Conservation (phyloP, 2,888 invertebrate genomes). For the Girardia tigrina region DNA sequence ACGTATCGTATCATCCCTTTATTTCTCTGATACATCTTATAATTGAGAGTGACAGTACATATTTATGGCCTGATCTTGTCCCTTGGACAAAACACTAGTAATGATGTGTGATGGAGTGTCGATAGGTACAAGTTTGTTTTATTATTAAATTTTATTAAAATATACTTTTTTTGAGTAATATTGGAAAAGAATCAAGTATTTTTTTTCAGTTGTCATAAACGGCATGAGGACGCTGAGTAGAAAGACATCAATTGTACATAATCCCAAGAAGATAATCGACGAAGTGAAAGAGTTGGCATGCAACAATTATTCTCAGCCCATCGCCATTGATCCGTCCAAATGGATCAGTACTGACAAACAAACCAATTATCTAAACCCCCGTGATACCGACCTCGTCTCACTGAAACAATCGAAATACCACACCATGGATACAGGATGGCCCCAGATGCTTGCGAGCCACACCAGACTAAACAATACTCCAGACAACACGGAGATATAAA, state of each 20-base stretch:
- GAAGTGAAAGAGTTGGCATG: conserved; percentile 3
- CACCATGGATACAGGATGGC: not conserved
- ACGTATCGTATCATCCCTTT: too few species aligned
- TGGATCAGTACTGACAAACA: not conserved
- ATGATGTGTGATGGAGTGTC: too few species aligned
- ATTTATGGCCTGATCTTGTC: too few species aligned
- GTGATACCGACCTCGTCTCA: not conserved
- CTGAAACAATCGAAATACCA: not conserved
- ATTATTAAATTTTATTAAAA: too few species aligned
- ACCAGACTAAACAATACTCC: not conserved
- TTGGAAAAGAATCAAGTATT: too few species aligned
- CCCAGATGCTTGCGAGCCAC: not conserved
- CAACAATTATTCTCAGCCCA: not conserved
- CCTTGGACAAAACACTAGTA: too few species aligned
- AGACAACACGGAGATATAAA: conserved; percentile 6
- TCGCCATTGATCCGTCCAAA: not conserved
- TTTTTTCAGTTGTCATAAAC: conserved; percentile 24
- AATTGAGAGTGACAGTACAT: too few species aligned
- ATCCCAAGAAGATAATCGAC: conserved; percentile 5
- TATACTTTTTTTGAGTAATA: too few species aligned
- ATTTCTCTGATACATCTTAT: too few species aligned
- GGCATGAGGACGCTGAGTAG: conserved; percentile 25
- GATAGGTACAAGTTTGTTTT: too few species aligned
- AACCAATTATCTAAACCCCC: not conserved
- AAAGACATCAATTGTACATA: conserved; percentile 24